Evolutionary conservation across 2,113 vertebrate genomes (phyloP).

Genomic region (Terrapene triunguis): DNA sequence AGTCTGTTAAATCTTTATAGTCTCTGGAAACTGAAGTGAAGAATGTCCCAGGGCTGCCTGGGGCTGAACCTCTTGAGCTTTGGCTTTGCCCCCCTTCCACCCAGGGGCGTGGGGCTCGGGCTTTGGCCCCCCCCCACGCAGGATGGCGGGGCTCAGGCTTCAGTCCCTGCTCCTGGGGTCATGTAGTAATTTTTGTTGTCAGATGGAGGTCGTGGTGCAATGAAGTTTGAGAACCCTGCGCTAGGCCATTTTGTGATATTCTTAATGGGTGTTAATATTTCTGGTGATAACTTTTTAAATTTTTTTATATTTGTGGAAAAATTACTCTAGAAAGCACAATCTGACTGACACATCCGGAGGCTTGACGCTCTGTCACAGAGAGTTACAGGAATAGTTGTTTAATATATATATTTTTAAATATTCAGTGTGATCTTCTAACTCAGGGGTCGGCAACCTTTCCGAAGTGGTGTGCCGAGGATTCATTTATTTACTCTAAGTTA

Average conservation of each 20-base stretch:
- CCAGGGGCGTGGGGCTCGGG: too few relatives aligned
- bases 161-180: too few relatives aligned
- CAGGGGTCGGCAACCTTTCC: too few relatives aligned
- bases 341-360: conserved; percentile 39
- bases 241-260: conserved; percentile 1
- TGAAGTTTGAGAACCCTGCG: background rate
- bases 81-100: too few relatives aligned
- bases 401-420: background rate
- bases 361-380: conserved; percentile 52
- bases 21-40: background rate
- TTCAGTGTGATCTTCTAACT: background rate
- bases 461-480: too few relatives aligned
- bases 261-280: conserved; percentile 4
- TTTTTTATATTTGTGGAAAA: conserved; percentile 9
- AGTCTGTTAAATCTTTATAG: background rate
- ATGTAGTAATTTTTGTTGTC: too few relatives aligned
- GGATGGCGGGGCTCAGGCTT: too few relatives aligned
- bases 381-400: background rate
- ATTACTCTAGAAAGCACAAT: conserved; percentile 9
- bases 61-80: too few relatives aligned
- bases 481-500: too few relatives aligned
- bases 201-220: too few relatives aligned
- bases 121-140: too few relatives aligned
- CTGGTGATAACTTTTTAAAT: conserved; percentile 38
- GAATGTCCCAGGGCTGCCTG: background rate